Evolutionary conservation across 1,140 invertebrate species (phyloP), one percentile per base, ranked within the genome.

Genomic region (Dolichoris vasculosae): DNA sequence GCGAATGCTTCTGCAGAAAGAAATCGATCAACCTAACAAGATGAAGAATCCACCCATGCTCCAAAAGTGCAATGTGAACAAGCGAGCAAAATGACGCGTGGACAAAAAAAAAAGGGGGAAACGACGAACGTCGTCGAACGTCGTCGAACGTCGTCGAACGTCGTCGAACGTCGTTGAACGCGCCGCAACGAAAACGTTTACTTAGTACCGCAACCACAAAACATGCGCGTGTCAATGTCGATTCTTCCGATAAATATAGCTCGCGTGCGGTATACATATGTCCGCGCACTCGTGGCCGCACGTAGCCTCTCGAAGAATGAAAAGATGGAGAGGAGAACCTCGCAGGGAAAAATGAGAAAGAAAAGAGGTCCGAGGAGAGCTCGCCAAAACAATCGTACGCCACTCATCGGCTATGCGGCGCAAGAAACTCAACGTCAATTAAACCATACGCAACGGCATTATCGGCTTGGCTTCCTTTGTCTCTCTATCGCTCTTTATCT

Each of bases 1-100:
- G 67, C 64, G 55, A 82, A 77, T 82, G 48, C 75, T 40, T 38
- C 23, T 20, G 71, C 0, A 51, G 64, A 83, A 83, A 83, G 85
- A 86, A 86, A 79, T 86, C 81, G 59, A 86, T 86, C 81, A 83
- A 76, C 76, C 48, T 86, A 86, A 86, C 81, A 69, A 86, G 85
- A 86, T 79, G 0, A 80, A 75, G 85, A 83, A 86, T 86, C 51
- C 43, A 46, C 26, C 55, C n/a, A 48, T 76, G 78, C n/a, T 23
- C 48, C 83, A 73, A 85, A 85, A 85, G 59, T 48, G 46, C 23
- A 55, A 51, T 79, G 76, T 46, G 63, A 67, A 6, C 79, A 20
- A 40, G 55, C 43, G 71, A 64, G 59, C 78, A 15, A 67, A 79
- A 26, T 43, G 35, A 64, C 11, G 17, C 32, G 17, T 13, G 40